Evolutionary conservation across 2,113 vertebrate species (phyloP).

Genomic region (Myiagra hebetior): DNA sequence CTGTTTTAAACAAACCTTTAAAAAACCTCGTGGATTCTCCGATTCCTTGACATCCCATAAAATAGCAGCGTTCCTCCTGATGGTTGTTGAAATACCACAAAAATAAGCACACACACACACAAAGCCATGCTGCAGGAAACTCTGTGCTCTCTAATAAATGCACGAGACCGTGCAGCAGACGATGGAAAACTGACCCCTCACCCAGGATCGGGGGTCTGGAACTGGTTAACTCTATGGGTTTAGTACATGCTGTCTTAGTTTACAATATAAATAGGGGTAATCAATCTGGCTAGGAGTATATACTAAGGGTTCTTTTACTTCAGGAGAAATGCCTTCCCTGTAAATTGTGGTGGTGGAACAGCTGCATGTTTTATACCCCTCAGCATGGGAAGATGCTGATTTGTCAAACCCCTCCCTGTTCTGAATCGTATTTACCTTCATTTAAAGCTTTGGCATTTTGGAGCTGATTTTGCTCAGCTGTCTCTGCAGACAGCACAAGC

Average conservation of each 20-base stretch:
- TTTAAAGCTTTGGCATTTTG: background rate
- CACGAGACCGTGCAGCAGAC: background rate
- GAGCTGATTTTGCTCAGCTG: background rate
- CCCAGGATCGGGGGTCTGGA: background rate
- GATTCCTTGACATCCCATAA: background rate
- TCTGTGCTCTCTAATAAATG: background rate
- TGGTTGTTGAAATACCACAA: background rate
- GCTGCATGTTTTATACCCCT: background rate
- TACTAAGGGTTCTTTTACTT: background rate
- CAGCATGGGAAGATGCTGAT: background rate
- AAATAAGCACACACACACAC: background rate
- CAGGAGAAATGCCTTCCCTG: constrained; percentile 17
- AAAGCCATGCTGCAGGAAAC: background rate
- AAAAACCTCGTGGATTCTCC: background rate
- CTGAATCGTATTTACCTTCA: background rate
- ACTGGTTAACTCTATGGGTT: background rate
- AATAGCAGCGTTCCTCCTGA: background rate
- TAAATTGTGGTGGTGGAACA: constrained; percentile 9
- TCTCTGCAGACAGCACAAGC: background rate
- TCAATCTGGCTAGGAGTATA: constrained; percentile 31
- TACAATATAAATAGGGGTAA: constrained; percentile 34
- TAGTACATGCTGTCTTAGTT: constrained; percentile 18
- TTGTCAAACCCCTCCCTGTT: background rate
- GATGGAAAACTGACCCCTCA: background rate
- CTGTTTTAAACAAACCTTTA: background rate